Evolutionary conservation across 2,888 invertebrate genomes (phyloP), one percentile per base, ranked within the genome.

Genomic region (Oxyteleia sp.): DNA sequence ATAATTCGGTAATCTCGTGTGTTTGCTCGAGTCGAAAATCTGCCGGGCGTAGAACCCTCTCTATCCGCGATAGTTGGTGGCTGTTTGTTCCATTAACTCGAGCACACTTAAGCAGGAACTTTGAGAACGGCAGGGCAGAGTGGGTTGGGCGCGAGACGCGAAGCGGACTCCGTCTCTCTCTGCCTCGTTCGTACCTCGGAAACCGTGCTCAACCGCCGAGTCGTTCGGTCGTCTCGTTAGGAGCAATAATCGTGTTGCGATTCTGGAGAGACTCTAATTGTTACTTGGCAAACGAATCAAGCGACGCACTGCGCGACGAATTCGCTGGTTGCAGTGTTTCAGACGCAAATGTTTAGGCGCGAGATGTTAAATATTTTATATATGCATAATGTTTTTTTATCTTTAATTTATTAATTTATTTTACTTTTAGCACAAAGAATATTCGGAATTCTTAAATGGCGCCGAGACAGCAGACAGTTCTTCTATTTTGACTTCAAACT

Each of bases 1-100:
- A 53, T 51, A 53, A 53, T 53, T 53, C 53, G 32, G 1, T 10
- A 29, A 53, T 53, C 35, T 43, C 20, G 23, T 55, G 61, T 79
- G 69, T 74, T 80, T 74, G 64, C 71, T 63, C 38, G 49, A 45
- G 63, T 79, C 66, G 79, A 80, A 83, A 80, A 83, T 74, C 72
- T 26, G 41, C 18, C 47, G 35, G 45, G 59, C 78, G 59, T 55
- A 53, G 29, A 63, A 26, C 29, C 29, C 47, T 63, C 43, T 43
- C 43, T 15, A 43, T 43, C 29, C 75, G 68, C 64, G 55, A 71
- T 82, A 38, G 59, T 78, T 64, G 72, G 68, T 66, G 49, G 78
- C 78, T 88, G 89, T 90, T 90, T 90, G 89, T 89, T 89, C 89
- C 89, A 89, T 89, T 89, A 88, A 88, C 87, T 87, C 85, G 84